phyloP scores from a whole-genome alignment of 2,888 invertebrate genomes.

The Watsonalla binaria region DNA sequence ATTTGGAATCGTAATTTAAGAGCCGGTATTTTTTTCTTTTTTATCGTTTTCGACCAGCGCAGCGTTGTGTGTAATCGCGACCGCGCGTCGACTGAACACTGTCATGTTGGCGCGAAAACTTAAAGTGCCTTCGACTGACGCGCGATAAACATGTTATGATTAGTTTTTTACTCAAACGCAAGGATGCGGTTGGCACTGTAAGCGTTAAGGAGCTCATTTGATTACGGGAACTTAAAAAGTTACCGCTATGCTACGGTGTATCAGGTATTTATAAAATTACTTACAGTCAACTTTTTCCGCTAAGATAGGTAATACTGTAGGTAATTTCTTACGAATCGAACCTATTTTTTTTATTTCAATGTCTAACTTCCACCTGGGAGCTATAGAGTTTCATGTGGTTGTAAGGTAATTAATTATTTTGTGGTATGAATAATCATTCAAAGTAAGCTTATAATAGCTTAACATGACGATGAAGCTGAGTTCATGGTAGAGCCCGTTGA shows the following conservation, averaged over 20 bases:
- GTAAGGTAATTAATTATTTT: too few relatives aligned
- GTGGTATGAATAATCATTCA: too few relatives aligned
- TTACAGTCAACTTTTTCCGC: background rate
- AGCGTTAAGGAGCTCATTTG: conserved; percentile 17
- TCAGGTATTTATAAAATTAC: background rate
- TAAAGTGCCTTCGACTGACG: conserved; percentile 8
- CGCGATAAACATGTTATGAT: conserved; percentile 54
- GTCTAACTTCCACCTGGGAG: too few relatives aligned
- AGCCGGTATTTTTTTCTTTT: conserved; percentile 29
- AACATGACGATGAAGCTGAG: too few relatives aligned
- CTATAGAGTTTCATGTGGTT: too few relatives aligned
- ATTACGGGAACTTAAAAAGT: conserved; percentile 3
- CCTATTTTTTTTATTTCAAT: too few relatives aligned
- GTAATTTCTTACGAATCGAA: background rate
- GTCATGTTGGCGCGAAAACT: conserved; percentile 20
- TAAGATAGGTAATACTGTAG: background rate
- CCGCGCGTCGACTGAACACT: conserved; percentile 35
- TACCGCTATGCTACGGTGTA: conserved; percentile 8
- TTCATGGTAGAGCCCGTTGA: too few relatives aligned
- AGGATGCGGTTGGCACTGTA: conserved; percentile 19
- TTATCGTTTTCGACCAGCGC: conserved; percentile 18
- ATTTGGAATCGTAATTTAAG: conserved; percentile 8
- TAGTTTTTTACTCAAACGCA: conserved; percentile 19
- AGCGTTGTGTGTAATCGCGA: conserved; percentile 34
- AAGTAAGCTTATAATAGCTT: too few relatives aligned